Base-by-base conservation (phyloP, 2,113 vertebrate genomes). In the Onychostoma macrolepis region DNA sequence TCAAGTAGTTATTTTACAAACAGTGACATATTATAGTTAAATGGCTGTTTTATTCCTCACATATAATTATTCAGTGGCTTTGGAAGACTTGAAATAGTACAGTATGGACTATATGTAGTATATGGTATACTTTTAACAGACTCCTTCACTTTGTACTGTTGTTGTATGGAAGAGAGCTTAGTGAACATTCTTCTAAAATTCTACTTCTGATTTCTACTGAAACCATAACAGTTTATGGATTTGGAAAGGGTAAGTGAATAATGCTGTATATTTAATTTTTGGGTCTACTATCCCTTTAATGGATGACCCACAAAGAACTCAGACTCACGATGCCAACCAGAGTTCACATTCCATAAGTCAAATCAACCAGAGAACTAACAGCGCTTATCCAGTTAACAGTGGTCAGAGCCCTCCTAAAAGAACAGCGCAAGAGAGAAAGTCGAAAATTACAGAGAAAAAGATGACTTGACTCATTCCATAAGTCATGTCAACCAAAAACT, bases 291-390 rank as follows among this genome's bases (percentile, higher is more conserved):
- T 26, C 28, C 11, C 11, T 30, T 36, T 53, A 56, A 80, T 45
- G 1, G 13, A 33, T 72, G 33, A 43, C 50, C 72, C 28, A 21
- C 26, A 75, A 48, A 45, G 2, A 76, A 12, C 19, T 33, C 28
- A 53, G 8, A 45, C 4, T 58, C 48, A 43, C 13, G 21, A 53
- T 75, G 45, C 65, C 50, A 21, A 50, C 58, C 6, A 13, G 24
- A 81, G 76, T 53, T 75, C 26, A 72, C 58, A 89, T 89, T 89
- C 86, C 83, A 71, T 17, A 2, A 58, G 76, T 80, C 36, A 87
- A 84, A 84, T 80, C n/a, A 79, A 67, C 75, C 81, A 81, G 53
- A 65, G 48, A 38, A 36, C 63, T 77, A 63, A 82, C 17, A 33
- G 30, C 2, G n/a, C 24, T 30, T 10, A 33, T 48, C 3, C 8